A percentile compares a stretch with the other conserved stretches of the same genome.
phyloP scores from a whole-genome alignment of 23 tunicate genomes.

The Halocynthia roretzi region DNA sequence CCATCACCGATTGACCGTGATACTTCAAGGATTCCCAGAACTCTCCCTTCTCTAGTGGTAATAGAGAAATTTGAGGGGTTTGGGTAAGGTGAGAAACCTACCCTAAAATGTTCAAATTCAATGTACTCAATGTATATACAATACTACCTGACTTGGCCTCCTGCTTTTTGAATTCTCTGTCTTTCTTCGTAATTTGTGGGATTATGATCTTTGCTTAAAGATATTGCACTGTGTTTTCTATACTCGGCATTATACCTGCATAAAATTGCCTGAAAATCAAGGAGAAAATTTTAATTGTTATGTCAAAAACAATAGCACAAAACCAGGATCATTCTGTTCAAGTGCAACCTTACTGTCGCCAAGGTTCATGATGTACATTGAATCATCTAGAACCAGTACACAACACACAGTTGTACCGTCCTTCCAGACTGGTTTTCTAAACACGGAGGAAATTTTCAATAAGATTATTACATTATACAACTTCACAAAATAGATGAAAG shows the following conservation, averaged over 20 bases:
- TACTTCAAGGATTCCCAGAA: conserved; percentile 82
- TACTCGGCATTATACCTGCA: conserved; percentile 74
- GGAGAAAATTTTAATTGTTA: no score
- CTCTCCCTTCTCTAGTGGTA: conserved; percentile 70
- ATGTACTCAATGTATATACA: background rate
- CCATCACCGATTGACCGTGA: conserved; percentile 92
- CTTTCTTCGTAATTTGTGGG: conserved; percentile 88
- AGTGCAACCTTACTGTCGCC: conserved; percentile 80
- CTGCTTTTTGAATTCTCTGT: conserved; percentile 80
- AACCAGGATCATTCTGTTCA: background rate
- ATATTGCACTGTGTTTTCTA: conserved; percentile 55
- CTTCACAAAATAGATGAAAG: no score
- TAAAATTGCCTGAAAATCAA: conserved; percentile 58
- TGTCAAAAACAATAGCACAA: background rate
- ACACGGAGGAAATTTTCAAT: background rate
- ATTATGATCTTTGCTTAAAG: conserved; percentile 84
- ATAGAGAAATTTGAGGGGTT: background rate
- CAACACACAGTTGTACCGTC: conserved; percentile 93
- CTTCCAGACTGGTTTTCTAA: conserved; percentile 90
- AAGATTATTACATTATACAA: background rate
- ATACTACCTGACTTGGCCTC: conserved; percentile 78
- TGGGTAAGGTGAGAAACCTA: background rate
- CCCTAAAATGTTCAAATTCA: background rate
- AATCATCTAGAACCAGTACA: conserved; percentile 61
- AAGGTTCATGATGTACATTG: conserved; percentile 70